Evolutionary conservation across 92 coral and sea anemone species (phyloP).

Genomic region (Metridium senile): DNA sequence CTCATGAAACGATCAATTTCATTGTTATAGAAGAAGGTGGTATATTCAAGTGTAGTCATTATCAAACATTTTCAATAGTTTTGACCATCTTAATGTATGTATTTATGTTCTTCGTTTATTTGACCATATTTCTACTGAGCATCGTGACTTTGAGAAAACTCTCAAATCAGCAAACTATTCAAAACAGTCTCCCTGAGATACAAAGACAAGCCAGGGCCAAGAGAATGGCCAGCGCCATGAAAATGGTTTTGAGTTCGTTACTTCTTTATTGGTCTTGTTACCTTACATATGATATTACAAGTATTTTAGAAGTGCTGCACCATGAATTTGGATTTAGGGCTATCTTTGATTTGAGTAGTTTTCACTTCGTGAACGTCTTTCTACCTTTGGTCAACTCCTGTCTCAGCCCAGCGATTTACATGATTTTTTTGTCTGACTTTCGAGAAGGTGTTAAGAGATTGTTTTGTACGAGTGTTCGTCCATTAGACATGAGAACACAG

Average conservation of each 20-base stretch:
- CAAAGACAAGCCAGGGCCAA: slow-evolving; percentile 3
- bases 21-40: background rate
- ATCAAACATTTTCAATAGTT: background rate
- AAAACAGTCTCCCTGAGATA: background rate
- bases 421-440: slow-evolving; percentile 3
- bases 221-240: background rate
- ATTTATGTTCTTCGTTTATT: background rate
- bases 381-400: slow-evolving; percentile 5
- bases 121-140: background rate
- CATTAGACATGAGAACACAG: background rate
- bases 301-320: background rate
- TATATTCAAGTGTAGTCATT: background rate
- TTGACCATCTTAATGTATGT: background rate
- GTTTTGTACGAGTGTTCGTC: background rate
- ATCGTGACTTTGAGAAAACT: background rate
- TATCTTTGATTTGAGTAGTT: background rate
- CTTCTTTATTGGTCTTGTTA: background rate
- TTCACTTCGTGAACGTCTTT: background rate
- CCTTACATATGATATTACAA: background rate
- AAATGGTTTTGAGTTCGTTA: slow-evolving; percentile 6
- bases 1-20: background rate
- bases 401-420: background rate
- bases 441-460: slow-evolving; percentile 2
- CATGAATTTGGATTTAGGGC: background rate
- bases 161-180: background rate